Evolutionary conservation across 1,140 invertebrate species (phyloP), one percentile per base, ranked within the genome.

Genomic region (Capitella teleta): DNA sequence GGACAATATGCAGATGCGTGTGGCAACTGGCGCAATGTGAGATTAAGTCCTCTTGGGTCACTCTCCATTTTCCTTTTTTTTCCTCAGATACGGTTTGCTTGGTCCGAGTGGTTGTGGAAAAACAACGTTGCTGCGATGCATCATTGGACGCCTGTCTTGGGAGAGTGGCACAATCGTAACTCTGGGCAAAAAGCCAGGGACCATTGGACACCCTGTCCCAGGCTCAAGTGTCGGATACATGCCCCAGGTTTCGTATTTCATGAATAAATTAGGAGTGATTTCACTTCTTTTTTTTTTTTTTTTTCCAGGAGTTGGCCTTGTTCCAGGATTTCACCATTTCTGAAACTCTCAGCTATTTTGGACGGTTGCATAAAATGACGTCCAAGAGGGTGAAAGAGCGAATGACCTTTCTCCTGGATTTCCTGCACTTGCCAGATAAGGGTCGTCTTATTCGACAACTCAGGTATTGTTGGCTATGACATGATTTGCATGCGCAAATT

Each of bases 281-380:
- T 12, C 21, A 41, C 6, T 41, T 12, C 6, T 8, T 46, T 6
- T 12, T 34, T 40, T 40, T 40, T 21, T 46, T 12, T 40, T 10
- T 34, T 19, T 52, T 58, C 36, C 54, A 93, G 70, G 92, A 96
- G 72, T 87, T 93, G 21, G 91, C 91, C 0, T 74, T 97, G 0
- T 96, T 92, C 67, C 86, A 86, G 1, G 89, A 95, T 70, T 93
- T 97, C 70, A 87, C 88, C 0, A 96, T 95, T 53, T 79, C 81
- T 51, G 93, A 97, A 67, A 96, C 90, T 0, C 84, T 96, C 80
- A 82, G 86, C 76, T 96, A 94, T 66, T 96, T 96, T 70, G 92
- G 92, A n/a, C 86, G 87, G 79, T 85, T 96, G 57, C 89, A 91
- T 64, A 85, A 87, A 47, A 92, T 96, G 87, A 76, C 52, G 23